These are phyloP conservation scores for Apocheima hispidaria DNA, from an alignment of 2,888 invertebrate species.

Conservation along the genomic window DNA sequence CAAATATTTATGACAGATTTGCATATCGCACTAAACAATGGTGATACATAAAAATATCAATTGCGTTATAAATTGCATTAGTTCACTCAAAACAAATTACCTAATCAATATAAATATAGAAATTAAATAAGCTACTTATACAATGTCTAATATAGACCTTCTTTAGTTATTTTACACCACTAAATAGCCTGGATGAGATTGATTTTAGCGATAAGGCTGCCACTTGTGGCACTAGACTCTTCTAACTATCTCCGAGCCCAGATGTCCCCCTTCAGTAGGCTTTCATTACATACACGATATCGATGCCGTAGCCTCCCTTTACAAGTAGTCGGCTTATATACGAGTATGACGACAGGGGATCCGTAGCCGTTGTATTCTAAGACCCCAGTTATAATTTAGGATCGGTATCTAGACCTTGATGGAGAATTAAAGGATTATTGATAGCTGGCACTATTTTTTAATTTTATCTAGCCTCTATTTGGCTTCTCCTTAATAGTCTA, in stretches of 20 bases:
- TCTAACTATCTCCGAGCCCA: too few species aligned
- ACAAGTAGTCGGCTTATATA: too few species aligned
- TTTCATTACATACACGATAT: too few species aligned
- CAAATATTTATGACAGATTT: background rate
- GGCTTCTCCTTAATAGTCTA: background rate
- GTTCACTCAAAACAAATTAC: background rate
- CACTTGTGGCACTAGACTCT: too few species aligned
- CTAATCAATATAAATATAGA: background rate
- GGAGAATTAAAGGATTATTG: slow-evolving; percentile 25
- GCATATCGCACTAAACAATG: background rate
- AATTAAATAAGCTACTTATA: background rate
- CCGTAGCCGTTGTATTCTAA: too few species aligned
- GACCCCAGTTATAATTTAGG: background rate
- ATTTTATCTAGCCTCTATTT: slow-evolving; percentile 7
- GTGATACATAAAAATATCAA: background rate
- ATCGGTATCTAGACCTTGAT: background rate
- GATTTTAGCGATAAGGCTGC: too few species aligned
- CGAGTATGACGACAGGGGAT: too few species aligned
- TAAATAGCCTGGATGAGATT: too few species aligned
- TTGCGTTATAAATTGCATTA: background rate
- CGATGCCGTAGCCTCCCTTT: too few species aligned
- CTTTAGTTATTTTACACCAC: too few species aligned
- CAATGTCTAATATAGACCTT: background rate
- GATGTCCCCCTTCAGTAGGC: too few species aligned
- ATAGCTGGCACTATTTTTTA: slow-evolving; percentile 3